Evolutionary conservation across 2,113 vertebrate genomes (phyloP).

Genomic region (Odobenus rosmarus): DNA sequence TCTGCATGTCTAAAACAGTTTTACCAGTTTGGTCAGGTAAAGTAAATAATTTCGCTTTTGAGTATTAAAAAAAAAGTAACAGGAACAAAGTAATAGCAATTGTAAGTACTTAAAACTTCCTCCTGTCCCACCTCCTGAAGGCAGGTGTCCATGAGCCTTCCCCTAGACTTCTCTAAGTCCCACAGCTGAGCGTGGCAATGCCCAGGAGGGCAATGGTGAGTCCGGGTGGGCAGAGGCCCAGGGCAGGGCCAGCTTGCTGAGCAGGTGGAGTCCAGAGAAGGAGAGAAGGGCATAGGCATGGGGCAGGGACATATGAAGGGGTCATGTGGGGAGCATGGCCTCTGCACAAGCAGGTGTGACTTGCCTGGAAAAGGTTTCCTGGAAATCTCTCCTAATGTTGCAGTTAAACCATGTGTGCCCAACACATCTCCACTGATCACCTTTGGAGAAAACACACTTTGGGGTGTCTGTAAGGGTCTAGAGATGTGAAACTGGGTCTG

Average conservation of each 20-base stretch:
- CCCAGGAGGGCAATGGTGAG: rapidly evolving
- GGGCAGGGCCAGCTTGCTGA: background rate
- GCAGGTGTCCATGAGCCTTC: rapidly evolving
- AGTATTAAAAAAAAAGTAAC: background rate
- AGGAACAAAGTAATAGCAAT: background rate
- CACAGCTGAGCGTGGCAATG: rapidly evolving
- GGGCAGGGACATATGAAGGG: background rate
- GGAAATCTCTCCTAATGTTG: rapidly evolving
- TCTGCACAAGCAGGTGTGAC: background rate
- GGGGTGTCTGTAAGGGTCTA: background rate
- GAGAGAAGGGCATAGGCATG: background rate
- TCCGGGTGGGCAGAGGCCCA: rapidly evolving
- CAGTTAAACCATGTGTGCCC: background rate
- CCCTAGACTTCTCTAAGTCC: background rate
- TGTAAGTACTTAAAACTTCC: background rate
- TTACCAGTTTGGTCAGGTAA: background rate
- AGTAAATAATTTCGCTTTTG: background rate
- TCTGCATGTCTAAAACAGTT: background rate
- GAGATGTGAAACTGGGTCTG: rapidly evolving
- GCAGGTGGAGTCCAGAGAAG: background rate
- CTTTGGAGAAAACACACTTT: rapidly evolving
- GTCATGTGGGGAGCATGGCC: background rate
- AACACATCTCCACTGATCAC: rapidly evolving
- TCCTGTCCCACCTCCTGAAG: background rate
- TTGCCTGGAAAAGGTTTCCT: background rate